phyloP scores from a whole-genome alignment of 2,888 invertebrate genomes.

The Drosophila histrio region DNA sequence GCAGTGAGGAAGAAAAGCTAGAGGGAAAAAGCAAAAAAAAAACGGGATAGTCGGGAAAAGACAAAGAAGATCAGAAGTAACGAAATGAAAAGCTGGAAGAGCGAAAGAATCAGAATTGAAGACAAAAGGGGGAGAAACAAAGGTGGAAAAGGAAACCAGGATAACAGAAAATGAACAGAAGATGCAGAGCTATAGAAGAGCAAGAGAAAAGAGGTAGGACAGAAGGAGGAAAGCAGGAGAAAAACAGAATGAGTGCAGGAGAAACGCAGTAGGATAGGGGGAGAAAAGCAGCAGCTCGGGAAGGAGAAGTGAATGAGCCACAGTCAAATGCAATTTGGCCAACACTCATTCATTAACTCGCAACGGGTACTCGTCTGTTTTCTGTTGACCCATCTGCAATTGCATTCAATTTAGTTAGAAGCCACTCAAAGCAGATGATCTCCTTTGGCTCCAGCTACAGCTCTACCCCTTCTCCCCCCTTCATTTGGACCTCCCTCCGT shows the following conservation, averaged over 20 bases:
- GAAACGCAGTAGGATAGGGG: too few species aligned
- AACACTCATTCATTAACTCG: constrained; percentile 77
- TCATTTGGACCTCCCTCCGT: background rate
- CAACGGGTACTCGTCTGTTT: constrained; percentile 29
- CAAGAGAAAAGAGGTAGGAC: background rate
- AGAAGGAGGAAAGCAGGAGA: background rate
- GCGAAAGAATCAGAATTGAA: background rate
- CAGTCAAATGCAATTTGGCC: constrained; percentile 63
- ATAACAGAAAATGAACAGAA: background rate
- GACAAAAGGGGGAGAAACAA: background rate
- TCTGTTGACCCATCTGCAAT: constrained; percentile 46
- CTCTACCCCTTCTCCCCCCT: background rate
- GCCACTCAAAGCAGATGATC: constrained; percentile 34
- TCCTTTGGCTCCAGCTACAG: constrained; percentile 15
- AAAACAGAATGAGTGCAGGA: background rate
- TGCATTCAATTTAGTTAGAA: constrained; percentile 77
- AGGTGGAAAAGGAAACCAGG: background rate
- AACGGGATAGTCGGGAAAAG: too few species aligned
- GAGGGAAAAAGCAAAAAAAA: too few species aligned
- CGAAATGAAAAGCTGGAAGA: too few species aligned
- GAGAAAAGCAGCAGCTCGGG: background rate
- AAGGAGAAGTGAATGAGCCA: constrained; percentile 4
- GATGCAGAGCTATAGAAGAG: background rate
- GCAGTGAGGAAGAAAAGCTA: background rate
- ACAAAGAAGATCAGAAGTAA: too few species aligned